Evolutionary conservation across 2,888 invertebrate species (phyloP), one percentile per base, ranked within the genome.

Genomic region (Caenorhabditis imperialis): DNA sequence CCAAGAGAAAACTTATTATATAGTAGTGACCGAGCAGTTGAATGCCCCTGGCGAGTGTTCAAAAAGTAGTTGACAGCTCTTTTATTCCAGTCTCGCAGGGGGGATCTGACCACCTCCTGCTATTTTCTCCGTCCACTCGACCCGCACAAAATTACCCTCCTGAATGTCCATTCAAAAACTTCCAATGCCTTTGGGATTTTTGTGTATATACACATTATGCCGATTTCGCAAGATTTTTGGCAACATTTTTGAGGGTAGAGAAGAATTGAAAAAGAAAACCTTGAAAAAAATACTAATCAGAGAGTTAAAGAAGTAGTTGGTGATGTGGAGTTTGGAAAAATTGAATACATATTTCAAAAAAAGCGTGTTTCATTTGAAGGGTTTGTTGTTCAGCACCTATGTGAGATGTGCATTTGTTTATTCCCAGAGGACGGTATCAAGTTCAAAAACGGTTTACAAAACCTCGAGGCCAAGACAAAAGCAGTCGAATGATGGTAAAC

Each of bases 31-130:
- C 50, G 42, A 23, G 40, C 38, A 65, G 65, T 57, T 50, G 57
- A 51, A 57, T 60, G 47, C 60, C 53, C 33, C 30, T n/a, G 47
- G 47, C 14, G 65, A 60, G 60, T 70, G 60, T 70, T 70, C 61
- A 70, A 61, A 61, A 55, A 60, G 60, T 70, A 60, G 69, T 60
- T 53, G 69, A 60, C 60, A 60, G 69, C 69, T 60, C 60, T 53
- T 70, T 70, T 70, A 53, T 60, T 70, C 69, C 60, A 61, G 69
- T 60, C 54, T 54, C 54, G 61, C n/a, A n/a, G n/a, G n/a, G n/a
- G 40, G 48, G 69, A 60, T 55, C 69, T 60, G 53, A 54, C 60
- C 53, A 54, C 69, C 60, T 70, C 61, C 35, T 42, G 54, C 60
- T 60, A 70, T 60, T 61, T 70, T 61, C 69, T 57, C 50, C 30